Percentiles rank a stretch among this genome's conserved stretches.
Conservation (phyloP, 2,797 vertebrate genomes). For the Acrossocheilus wenchowensis region DNA sequence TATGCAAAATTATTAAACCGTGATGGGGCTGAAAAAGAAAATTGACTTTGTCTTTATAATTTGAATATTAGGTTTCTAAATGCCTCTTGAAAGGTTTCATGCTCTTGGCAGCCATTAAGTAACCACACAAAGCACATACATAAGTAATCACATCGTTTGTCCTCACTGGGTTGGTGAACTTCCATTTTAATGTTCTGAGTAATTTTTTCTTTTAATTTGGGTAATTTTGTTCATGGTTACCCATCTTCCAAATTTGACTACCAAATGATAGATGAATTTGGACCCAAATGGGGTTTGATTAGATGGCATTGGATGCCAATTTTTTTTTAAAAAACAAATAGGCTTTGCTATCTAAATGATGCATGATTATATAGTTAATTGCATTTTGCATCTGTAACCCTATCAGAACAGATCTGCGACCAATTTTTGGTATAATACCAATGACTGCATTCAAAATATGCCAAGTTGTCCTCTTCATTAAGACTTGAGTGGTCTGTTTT, state of each 20-base stretch:
- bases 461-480: too few relatives aligned
- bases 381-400: too few relatives aligned
- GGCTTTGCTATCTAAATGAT: background rate
- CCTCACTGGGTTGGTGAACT: background rate
- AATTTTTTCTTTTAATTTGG: background rate
- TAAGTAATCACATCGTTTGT: background rate
- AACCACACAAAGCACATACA: background rate
- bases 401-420: too few relatives aligned
- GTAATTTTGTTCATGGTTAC: background rate
- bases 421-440: too few relatives aligned
- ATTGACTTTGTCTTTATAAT: background rate
- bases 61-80: background rate
- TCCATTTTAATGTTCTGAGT: background rate
- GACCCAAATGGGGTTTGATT: background rate
- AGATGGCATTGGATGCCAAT: background rate
- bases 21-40: background rate
- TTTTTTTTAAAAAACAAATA: too few relatives aligned
- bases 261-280: background rate
- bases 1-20: background rate
- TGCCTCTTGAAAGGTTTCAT: background rate
- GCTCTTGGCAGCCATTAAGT: background rate
- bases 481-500: too few relatives aligned
- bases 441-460: too few relatives aligned
- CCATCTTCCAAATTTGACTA: background rate
- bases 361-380: background rate